Percentiles rank a stretch among this genome's conserved stretches.
Conservation (phyloP, 2,888 invertebrate species). For the Tetramorium bicarinatum region DNA sequence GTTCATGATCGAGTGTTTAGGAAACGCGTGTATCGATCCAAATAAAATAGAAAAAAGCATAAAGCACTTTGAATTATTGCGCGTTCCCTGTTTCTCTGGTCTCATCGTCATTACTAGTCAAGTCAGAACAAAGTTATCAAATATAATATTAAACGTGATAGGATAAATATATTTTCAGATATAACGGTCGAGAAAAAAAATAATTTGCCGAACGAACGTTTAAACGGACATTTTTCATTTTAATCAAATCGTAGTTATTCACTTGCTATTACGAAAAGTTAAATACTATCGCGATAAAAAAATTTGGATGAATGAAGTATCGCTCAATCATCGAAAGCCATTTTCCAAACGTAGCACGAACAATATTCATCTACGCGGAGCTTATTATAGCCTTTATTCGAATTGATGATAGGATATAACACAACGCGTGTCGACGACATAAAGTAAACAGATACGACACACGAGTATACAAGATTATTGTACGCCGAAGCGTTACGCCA, state of each 20-base stretch:
- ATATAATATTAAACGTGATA: not conserved
- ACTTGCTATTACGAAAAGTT: not conserved
- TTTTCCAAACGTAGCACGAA: not conserved
- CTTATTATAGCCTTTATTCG: not conserved
- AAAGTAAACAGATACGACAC: constrained; percentile 1
- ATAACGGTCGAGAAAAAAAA: not conserved
- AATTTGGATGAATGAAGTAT: not conserved
- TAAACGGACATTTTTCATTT: not conserved
- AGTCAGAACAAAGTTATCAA: not conserved
- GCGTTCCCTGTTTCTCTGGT: not conserved
- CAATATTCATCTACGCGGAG: not conserved
- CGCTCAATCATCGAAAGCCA: constrained; percentile 1
- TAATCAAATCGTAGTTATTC: not conserved
- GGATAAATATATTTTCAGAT: not conserved
- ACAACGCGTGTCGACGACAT: not conserved
- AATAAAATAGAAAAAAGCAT: constrained; percentile 39
- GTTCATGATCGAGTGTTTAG: constrained; percentile 18
- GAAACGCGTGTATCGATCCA: constrained; percentile 48
- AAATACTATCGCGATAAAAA: not conserved
- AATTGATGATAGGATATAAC: not conserved
- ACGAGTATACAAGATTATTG: constrained; percentile 26
- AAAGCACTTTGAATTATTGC: constrained; percentile 16
- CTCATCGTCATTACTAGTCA: not conserved
- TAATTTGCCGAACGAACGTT: not conserved
- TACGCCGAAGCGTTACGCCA: constrained; percentile 53